phyloP scores from a whole-genome alignment of 2,113 vertebrate species.

The Ceyx melanurus region DNA sequence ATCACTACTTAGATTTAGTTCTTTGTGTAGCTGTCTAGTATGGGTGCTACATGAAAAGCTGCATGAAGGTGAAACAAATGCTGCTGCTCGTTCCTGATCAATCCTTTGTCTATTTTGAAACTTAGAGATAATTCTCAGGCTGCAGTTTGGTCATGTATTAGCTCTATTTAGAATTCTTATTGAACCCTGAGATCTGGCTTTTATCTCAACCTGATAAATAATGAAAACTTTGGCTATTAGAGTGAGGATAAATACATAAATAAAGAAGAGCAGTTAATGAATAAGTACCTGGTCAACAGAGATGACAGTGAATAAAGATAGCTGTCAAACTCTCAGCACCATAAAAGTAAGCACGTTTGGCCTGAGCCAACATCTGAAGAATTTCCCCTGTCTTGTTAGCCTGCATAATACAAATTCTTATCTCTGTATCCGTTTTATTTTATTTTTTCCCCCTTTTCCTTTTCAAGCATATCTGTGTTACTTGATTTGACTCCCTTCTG shows the following conservation, averaged over 20 bases:
- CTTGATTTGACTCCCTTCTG: neutral
- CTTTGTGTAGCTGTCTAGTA: neutral
- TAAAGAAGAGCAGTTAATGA: neutral
- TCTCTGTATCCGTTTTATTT: neutral
- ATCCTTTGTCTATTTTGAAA: neutral
- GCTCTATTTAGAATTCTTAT: slow-evolving; percentile 7
- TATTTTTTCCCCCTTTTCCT: neutral
- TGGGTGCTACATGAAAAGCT: neutral
- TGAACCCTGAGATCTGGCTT: neutral
- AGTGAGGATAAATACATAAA: neutral
- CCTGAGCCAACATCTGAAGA: neutral
- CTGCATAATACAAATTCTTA: neutral
- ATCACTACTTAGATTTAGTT: neutral
- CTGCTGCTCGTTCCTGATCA: neutral
- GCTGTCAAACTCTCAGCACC: neutral
- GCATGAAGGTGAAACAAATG: neutral
- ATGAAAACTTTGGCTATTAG: neutral
- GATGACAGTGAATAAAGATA: neutral
- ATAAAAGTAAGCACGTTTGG: neutral
- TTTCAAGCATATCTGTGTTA: neutral
- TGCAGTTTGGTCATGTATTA: neutral
- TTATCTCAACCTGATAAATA: slow-evolving; percentile 26
- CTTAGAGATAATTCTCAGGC: neutral
- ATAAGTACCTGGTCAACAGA: neutral
- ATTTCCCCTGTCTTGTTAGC: neutral